Evolutionary conservation across 2,888 invertebrate genomes (phyloP), one percentile per base, ranked within the genome.

Genomic region (Drosophila affinis): DNA sequence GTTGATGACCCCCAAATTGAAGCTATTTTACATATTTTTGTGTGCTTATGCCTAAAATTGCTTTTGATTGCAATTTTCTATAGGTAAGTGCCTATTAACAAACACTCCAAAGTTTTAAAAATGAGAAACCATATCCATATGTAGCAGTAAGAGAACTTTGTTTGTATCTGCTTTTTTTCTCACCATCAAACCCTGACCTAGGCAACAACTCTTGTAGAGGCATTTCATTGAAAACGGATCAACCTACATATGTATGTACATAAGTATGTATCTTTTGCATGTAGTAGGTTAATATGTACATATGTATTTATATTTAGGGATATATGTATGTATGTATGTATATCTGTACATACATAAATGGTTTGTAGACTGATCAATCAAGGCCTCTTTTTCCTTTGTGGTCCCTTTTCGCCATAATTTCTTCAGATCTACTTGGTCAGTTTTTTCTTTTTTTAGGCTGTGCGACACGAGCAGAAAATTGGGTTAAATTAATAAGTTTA

Each of bases 401-500:
- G 21, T 44, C 39, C 9, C 14, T 54, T 39, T 29, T 29, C 48
- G 44, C 39, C 27, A 27, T 54, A 54, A 39, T 55, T 54, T 27
- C 54, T 27, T 49, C 44, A 69, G 69, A 71, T 72, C 73, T 58
- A 14, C 48, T 72, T 46, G 18, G 64, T 27, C 73, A 58, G 73
- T 72, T 54, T 72, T 64, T 52, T 57, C 34, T 39, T 32, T 56
- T 34, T 32, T 44, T 67, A 18, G 44, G 49, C 56, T 68, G 67
- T 64, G 68, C 63, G 53, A 75, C 72, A 80, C 68, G 75, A 74
- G 70, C 60, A 48, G 24, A 27, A 73, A 82, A 81, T 59, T 87
- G 62, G 88, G 85, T 72, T 81, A 75, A 67, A 69, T 81, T 85
- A 79, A 81, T 79, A 84, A 67, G 67, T 70, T 69, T 54, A 71